Percentiles rank a stretch among this genome's conserved stretches.
Conservation (phyloP, 2,113 vertebrate species). For the Nyctibius bracteatus region DNA sequence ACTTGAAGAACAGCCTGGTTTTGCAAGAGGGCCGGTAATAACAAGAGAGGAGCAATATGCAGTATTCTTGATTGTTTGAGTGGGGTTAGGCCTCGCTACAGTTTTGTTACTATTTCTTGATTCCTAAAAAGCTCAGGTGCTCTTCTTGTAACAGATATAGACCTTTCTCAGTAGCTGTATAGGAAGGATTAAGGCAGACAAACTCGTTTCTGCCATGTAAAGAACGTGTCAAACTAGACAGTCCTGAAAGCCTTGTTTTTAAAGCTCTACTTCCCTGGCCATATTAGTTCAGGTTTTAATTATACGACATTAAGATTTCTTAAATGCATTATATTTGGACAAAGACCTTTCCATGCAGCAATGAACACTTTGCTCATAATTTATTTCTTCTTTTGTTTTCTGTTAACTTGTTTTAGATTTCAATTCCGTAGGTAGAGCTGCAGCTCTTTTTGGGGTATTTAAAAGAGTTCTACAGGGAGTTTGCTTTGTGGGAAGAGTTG, state of each 20-base stretch:
- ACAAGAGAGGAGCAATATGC: not conserved
- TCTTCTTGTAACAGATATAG: not conserved
- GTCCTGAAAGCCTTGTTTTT: conserved; percentile 51
- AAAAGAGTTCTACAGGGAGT: not conserved
- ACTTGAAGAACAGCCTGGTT: not conserved
- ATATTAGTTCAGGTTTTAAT: conserved; percentile 20
- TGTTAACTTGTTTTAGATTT: not conserved
- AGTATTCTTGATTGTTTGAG: not conserved
- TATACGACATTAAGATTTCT: not conserved
- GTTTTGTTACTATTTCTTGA: not conserved
- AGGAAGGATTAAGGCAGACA: conserved; percentile 2
- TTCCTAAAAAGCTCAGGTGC: not conserved
- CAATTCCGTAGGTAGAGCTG: not conserved
- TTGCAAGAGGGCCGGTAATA: not conserved
- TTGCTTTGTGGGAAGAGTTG: not conserved
- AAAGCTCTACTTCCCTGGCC: not conserved
- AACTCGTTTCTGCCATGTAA: not conserved
- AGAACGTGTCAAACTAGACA: conserved; percentile 19
- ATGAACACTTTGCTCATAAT: accelerated
- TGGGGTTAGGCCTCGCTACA: not conserved
- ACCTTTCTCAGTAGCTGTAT: not conserved
- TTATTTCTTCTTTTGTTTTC: not conserved
- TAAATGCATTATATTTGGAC: not conserved
- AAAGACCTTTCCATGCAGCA: not conserved
- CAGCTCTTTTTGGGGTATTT: not conserved